A percentile compares a stretch with the other conserved stretches of the same genome.
Conservation (phyloP, 2,113 vertebrate genomes). For the Eulemur macaco region DNA sequence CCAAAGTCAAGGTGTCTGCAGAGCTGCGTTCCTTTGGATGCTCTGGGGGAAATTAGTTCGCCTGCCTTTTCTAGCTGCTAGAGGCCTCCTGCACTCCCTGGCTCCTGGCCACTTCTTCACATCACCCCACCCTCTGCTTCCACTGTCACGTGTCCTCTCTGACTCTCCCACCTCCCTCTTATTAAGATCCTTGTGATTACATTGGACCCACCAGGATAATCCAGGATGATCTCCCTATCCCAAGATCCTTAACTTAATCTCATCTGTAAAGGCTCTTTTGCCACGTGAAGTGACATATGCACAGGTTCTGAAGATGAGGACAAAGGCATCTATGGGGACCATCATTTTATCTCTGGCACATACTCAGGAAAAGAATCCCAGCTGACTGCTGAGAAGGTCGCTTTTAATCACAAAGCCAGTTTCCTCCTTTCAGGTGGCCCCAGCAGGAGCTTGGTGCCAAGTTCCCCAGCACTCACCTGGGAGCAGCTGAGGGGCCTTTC, state of each 20-base stretch:
- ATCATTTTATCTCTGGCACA: not conserved
- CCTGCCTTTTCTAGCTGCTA: not conserved
- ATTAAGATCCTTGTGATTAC: not conserved
- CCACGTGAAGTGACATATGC: not conserved
- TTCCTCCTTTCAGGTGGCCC: not conserved
- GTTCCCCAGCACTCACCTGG: conserved; percentile 59
- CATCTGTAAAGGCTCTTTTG: not conserved
- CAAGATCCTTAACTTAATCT: not conserved
- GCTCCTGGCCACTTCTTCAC: not conserved
- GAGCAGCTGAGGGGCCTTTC: not conserved
- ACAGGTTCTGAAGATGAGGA: not conserved
- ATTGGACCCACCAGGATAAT: not conserved
- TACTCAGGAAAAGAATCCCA: not conserved
- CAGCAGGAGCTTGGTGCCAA: not conserved
- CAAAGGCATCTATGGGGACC: not conserved
- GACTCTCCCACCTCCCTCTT: not conserved
- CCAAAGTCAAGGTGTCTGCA: not conserved
- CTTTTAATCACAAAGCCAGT: not conserved
- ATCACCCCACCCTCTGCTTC: not conserved
- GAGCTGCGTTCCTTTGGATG: not conserved
- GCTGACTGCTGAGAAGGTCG: not conserved
- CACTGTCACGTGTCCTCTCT: not conserved
- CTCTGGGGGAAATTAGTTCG: not conserved
- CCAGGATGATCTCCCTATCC: too few relatives aligned
- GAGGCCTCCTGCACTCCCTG: accelerated